Conservation (phyloP, 2,888 invertebrate genomes). For the Folsomia manolachei region DNA sequence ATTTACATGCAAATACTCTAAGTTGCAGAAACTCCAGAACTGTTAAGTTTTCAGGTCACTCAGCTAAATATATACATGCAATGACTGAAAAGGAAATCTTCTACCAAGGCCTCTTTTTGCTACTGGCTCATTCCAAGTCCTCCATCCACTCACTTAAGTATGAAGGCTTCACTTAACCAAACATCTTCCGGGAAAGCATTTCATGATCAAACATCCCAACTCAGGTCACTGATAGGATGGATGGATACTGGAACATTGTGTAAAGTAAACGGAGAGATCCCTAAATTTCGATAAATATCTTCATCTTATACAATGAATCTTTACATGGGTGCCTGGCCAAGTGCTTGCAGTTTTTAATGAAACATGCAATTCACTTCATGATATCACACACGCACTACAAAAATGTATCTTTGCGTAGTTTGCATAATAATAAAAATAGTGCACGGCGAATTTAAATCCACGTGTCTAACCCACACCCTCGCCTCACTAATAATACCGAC, state of each 20-base stretch:
- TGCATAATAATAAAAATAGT: neutral
- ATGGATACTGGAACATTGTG: neutral
- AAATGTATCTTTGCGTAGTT: neutral
- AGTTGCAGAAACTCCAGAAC: neutral
- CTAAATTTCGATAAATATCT: neutral
- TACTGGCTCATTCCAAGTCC: too few species aligned
- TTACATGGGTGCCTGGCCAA: neutral
- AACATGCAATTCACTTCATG: too few species aligned
- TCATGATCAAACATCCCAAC: neutral
- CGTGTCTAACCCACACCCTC: neutral
- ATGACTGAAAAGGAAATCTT: neutral
- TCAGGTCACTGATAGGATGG: neutral
- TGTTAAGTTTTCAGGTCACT: too few species aligned
- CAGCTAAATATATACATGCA: neutral
- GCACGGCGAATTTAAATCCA: neutral
- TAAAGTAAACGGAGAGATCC: too few species aligned
- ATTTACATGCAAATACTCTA: neutral
- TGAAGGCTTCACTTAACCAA: neutral
- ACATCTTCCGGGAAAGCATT: neutral
- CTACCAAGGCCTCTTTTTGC: neutral
- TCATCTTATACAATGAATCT: neutral
- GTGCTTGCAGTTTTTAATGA: too few species aligned
- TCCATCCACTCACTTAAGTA: too few species aligned
- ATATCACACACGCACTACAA: neutral
- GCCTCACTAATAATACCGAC: too few species aligned